These are phyloP conservation scores for Camponotus pennsylvanicus DNA, from an alignment of 1,140 invertebrate genomes.

Conservation along the genomic window DNA sequence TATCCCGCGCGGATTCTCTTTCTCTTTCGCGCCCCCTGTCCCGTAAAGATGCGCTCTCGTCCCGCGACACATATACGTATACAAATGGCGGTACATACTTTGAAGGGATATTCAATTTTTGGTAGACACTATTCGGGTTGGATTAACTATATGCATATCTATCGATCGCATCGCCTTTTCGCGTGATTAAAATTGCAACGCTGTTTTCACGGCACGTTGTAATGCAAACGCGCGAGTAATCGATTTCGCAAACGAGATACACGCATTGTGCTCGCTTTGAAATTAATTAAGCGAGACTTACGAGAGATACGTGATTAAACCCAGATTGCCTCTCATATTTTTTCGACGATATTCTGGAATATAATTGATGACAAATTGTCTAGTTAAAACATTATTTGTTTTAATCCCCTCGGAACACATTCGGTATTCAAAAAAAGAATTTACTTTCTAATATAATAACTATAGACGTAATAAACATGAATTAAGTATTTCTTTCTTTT, in stretches of 20 bases:
- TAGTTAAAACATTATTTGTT: too few species aligned
- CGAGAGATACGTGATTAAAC: background rate
- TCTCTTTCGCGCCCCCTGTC: background rate
- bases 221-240: background rate
- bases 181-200: slow-evolving; percentile 30
- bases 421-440: too few species aligned
- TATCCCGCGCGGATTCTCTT: background rate
- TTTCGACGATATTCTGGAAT: too few species aligned
- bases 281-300: slow-evolving; percentile 31
- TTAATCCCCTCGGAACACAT: too few species aligned
- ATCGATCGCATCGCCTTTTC: slow-evolving; percentile 37
- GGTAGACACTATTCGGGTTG: background rate
- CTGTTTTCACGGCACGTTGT: slow-evolving; percentile 11
- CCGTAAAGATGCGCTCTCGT: background rate
- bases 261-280: background rate
- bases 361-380: too few species aligned
- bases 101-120: background rate
- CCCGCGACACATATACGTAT: background rate
- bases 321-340: background rate
- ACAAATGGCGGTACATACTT: slow-evolving; percentile 21
- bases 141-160: background rate
- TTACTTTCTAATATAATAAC: too few species aligned
- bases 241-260: slow-evolving; percentile 9
- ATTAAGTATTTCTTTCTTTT: too few species aligned
- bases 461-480: too few species aligned